Evolutionary conservation across 2,113 vertebrate species (phyloP).

Genomic region (mouse (Mus musculus)): GRCm39 chr16:57113501-57114000

Average conservation of each 20-base stretch:
- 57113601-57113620: too few relatives aligned
- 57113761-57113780: not conserved
- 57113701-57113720: not conserved
- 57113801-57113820: not conserved
- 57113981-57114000: not conserved
- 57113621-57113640: too few relatives aligned
- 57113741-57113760: conserved; percentile 1
- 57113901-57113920: not conserved
- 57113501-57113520: too few relatives aligned
- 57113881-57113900: not conserved
- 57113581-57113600: too few relatives aligned
- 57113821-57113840: not conserved
- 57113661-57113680: not conserved
- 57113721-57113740: not conserved
- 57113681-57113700: not conserved
- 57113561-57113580: too few relatives aligned
- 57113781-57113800: not conserved
- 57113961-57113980: not conserved
- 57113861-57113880: not conserved
- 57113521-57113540: too few relatives aligned
- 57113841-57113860: not conserved
- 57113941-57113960: not conserved
- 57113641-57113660: too few relatives aligned
- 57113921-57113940: not conserved
- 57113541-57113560: too few relatives aligned